Conservation (phyloP, 2,113 vertebrate species). For the Dromiciops gliroides region DNA sequence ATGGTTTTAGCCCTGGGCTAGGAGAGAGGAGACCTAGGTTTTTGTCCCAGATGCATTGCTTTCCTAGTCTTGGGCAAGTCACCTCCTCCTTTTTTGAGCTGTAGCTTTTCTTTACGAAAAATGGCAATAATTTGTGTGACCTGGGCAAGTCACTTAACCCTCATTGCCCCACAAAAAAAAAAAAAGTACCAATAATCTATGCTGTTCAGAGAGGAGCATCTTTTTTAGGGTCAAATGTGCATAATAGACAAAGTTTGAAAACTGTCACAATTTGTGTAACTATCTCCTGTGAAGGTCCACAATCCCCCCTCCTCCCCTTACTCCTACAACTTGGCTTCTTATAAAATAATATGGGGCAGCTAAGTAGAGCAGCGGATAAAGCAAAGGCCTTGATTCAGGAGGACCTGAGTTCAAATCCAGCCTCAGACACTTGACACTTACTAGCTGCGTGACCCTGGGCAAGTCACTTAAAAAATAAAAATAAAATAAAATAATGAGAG, state of each 20-base stretch:
- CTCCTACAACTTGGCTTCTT: background rate
- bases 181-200: too few species aligned
- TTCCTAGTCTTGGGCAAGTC: background rate
- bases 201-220: background rate
- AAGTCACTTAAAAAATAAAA: too few species aligned
- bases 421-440: too few species aligned
- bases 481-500: too few species aligned
- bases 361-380: background rate
- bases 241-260: background rate
- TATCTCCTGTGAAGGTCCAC: background rate
- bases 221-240: background rate
- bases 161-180: too few species aligned
- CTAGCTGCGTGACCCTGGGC: too few species aligned
- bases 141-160: too few species aligned
- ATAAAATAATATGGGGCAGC: background rate
- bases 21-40: background rate
- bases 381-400: too few species aligned
- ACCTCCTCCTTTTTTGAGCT: background rate
- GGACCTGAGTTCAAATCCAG: too few species aligned
- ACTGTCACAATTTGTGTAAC: background rate
- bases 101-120: background rate
- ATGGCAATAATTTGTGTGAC: too few species aligned
- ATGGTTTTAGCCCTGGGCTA: background rate
- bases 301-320: background rate
- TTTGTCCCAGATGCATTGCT: background rate